phyloP scores from a whole-genome alignment of 2,113 vertebrate genomes.

The Podarcis cretensis region DNA sequence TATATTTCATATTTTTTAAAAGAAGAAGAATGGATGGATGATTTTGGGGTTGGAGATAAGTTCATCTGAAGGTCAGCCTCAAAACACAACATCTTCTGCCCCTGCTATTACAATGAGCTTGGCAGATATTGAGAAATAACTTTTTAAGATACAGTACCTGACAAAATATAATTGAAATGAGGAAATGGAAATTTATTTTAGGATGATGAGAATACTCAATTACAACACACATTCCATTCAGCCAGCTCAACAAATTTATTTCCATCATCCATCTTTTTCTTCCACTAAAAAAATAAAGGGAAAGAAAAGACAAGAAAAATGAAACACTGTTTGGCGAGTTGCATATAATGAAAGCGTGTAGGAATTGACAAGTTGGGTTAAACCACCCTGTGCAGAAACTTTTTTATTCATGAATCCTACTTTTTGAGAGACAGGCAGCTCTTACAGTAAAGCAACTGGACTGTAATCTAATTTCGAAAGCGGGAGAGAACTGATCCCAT shows the following conservation, averaged over 20 bases:
- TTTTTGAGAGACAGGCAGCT: background rate
- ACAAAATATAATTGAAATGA: background rate
- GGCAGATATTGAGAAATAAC: background rate
- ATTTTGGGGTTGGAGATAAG: background rate
- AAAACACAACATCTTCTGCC: background rate
- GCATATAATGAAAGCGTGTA: background rate
- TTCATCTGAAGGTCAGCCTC: conserved; percentile 16
- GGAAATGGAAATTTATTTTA: background rate
- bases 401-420: background rate
- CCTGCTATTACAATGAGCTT: background rate
- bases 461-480: background rate
- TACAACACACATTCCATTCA: background rate
- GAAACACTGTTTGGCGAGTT: background rate
- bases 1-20: background rate
- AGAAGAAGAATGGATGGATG: background rate
- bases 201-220: background rate
- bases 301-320: background rate
- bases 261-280: background rate
- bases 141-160: background rate
- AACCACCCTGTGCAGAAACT: background rate
- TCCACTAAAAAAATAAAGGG: background rate
- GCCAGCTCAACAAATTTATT: background rate
- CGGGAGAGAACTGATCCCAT: too few relatives aligned
- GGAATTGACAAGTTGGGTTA: background rate
- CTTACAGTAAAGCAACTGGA: background rate